Evolutionary conservation across 2,888 invertebrate species (phyloP), one percentile per base, ranked within the genome.

Genomic region (Tinea pellionella): DNA sequence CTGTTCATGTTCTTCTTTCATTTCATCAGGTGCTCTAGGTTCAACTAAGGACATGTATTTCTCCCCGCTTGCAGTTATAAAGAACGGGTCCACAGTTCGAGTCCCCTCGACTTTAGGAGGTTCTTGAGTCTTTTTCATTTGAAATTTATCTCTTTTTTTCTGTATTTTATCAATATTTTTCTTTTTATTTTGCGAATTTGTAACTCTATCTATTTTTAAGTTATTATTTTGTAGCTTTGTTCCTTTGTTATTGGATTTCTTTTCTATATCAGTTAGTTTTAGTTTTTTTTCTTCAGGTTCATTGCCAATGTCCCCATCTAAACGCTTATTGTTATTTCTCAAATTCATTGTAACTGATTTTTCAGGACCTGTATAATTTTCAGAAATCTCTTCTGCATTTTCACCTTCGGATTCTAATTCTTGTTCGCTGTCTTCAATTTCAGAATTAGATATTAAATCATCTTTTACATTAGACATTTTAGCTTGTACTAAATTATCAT

Each of bases 51-150:
- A 80, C 73, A 87, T 74, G 61, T 88, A 88, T 63, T 78, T 85
- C 59, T 77, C 84, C 13, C 88, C 88, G 1, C 78, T 74, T 15
- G 80, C 69, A 12, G 85, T 88, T 29, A 80, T 77, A 63, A 88
- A 88, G 67, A 88, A 88, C 32, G 87, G 80, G 71, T 88, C 88
- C 4, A 80, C 81, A 41, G 80, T 71, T 70, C 82, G 85, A 18
- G 66, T 37, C n/a, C 9, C 37, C n/a, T 37, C 72, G 8, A 69
- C 72, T 60, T 64, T 61, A 19, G 67, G 47, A 18, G 67, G 47
- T 42, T 69, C 80, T 77, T 2, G 37, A n/a, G 9, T 37, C 63
- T 78, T 80, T 15, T 77, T 72, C 58, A 73, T 70, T 7, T 73
- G 63, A 41, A 84, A 67, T 62, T 86, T 87, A 13, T 81, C 78